phyloP scores from a whole-genome alignment of 2,113 vertebrate species.

The Ctenomys sociabilis region DNA sequence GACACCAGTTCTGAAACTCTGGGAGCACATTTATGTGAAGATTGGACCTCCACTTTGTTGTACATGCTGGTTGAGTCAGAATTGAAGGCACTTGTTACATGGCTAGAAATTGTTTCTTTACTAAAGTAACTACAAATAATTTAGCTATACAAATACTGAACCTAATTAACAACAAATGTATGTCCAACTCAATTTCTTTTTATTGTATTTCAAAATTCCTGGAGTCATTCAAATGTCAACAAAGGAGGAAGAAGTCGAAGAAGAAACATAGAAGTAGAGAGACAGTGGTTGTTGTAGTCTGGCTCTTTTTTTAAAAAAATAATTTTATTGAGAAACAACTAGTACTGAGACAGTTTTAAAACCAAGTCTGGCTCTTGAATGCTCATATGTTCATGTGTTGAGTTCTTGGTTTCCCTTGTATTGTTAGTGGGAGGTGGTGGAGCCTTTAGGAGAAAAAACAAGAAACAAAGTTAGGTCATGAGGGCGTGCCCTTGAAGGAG shows the following conservation, averaged over 20 bases:
- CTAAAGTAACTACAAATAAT: not conserved
- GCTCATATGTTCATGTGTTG: not conserved
- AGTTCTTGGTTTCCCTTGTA: not conserved
- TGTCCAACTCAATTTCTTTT: not conserved
- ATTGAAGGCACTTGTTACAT: not conserved
- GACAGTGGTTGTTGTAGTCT: not conserved
- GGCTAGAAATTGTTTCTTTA: not conserved
- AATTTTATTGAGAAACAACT: too few species aligned
- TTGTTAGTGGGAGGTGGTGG: too few species aligned
- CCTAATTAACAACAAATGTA: not conserved
- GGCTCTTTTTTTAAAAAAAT: too few species aligned
- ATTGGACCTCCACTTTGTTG: not conserved
- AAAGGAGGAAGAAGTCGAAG: not conserved
- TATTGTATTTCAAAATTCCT: not conserved
- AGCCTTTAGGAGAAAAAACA: not conserved
- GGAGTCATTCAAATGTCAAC: not conserved
- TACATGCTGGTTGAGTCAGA: not conserved
- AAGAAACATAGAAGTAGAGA: not conserved
- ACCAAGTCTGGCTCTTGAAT: not conserved
- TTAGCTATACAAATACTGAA: not conserved
- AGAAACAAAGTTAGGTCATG: too few species aligned
- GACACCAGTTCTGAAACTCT: not conserved
- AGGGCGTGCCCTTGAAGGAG: not conserved
- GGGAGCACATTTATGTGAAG: not conserved
- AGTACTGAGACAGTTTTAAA: too few species aligned